A percentile compares a stretch with the other conserved stretches of the same genome.
These are phyloP conservation scores for Marasmarcha lunaedactyla DNA, from an alignment of 2,888 invertebrate genomes.

Conservation along the genomic window DNA sequence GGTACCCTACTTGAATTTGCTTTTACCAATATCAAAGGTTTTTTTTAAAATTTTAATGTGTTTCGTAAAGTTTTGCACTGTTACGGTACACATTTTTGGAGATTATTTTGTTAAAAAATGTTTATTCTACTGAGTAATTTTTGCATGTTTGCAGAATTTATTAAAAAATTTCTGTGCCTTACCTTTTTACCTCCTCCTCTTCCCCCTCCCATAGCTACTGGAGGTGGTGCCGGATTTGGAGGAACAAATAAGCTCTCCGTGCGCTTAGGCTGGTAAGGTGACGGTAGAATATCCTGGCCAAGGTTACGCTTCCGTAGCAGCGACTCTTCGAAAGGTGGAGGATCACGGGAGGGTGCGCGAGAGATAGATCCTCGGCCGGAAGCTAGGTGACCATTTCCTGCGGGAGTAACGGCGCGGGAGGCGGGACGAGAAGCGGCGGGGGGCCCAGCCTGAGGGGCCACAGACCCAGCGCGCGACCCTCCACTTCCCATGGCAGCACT, in stretches of 20 bases:
- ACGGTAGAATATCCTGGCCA: constrained; percentile 91
- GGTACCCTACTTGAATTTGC: no score
- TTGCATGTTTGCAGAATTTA: no score
- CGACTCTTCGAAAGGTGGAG: constrained; percentile 85
- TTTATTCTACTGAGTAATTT: no score
- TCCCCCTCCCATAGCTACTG: constrained; percentile 41
- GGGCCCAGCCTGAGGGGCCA: constrained; percentile 80
- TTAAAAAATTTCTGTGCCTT: no score
- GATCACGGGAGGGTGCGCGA: constrained; percentile 53
- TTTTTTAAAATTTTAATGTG: no score
- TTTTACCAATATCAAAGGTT: no score
- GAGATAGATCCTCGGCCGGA: constrained; percentile 72
- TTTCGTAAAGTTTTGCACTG: no score
- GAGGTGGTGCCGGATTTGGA: constrained; percentile 52
- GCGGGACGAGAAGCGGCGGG: constrained; percentile 71
- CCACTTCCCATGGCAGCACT: constrained; percentile 18
- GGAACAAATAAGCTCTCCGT: constrained; percentile 89
- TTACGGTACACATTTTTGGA: no score
- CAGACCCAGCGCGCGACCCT: constrained; percentile 76
- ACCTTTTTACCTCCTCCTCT: constrained; percentile 57
- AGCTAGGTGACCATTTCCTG: constrained; percentile 76
- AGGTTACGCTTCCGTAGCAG: constrained; percentile 82
- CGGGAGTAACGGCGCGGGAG: constrained; percentile 64
- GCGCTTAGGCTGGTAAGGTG: constrained; percentile 88
- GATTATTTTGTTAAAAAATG: no score